Conservation (phyloP, 2,113 vertebrate genomes). For the Suricata suricatta region DNA sequence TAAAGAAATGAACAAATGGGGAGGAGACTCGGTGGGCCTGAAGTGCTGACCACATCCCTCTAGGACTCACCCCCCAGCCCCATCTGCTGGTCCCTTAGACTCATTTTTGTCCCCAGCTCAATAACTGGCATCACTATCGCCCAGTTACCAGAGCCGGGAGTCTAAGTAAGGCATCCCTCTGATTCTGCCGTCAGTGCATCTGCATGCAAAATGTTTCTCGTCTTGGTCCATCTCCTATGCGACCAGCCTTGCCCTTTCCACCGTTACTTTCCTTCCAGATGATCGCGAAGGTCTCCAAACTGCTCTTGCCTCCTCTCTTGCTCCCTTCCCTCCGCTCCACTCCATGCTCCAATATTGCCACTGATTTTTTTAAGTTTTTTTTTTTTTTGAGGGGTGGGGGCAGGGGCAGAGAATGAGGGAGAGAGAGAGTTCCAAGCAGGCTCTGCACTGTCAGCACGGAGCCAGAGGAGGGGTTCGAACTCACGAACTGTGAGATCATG, state of each 20-base stretch:
- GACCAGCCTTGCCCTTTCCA: background rate
- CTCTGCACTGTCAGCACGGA: too few species aligned
- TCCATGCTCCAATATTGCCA: background rate
- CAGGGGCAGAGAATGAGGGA: too few species aligned
- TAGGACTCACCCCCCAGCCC: background rate
- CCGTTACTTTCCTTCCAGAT: background rate
- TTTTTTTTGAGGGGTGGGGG: too few species aligned
- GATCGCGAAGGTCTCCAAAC: background rate
- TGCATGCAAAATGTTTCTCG: background rate
- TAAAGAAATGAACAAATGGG: background rate
- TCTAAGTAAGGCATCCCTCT: background rate
- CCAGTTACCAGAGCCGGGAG: background rate
- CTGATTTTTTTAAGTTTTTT: background rate
- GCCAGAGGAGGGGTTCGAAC: too few species aligned
- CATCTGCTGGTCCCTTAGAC: background rate
- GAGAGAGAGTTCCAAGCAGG: too few species aligned
- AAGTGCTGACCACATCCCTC: background rate
- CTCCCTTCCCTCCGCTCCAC: background rate
- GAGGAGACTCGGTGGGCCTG: background rate
- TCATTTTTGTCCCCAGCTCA: background rate
- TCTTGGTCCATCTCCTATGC: background rate
- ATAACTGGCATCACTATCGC: background rate
- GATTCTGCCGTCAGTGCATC: background rate
- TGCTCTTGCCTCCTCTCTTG: background rate
- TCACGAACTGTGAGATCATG: too few species aligned